phyloP scores from a whole-genome alignment of 2,797 vertebrate species.

The Acanthiza pusilla region DNA sequence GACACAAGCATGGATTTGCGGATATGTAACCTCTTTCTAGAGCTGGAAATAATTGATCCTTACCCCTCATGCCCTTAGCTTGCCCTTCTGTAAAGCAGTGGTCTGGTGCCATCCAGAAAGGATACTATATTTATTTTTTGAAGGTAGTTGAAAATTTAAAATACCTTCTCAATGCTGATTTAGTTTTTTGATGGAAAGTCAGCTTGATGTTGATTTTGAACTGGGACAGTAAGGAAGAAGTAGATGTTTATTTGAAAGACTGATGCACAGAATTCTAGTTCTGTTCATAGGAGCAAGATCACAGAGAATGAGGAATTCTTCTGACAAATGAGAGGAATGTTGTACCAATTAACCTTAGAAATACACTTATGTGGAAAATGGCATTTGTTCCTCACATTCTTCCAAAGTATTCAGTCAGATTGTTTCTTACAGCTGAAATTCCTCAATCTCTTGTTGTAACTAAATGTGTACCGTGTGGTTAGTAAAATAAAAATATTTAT shows the following conservation, averaged over 20 bases:
- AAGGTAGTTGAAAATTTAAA: not conserved
- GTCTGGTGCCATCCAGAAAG: not conserved
- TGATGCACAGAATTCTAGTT: not conserved
- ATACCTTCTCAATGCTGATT: not conserved
- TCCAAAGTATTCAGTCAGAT: not conserved
- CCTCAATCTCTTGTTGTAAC: not conserved
- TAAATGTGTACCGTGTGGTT: not conserved
- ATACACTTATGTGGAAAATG: not conserved
- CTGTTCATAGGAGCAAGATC: not conserved
- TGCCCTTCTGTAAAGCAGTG: not conserved
- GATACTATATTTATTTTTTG: not conserved
- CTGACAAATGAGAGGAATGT: not conserved
- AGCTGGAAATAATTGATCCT: not conserved
- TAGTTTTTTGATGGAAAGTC: not conserved
- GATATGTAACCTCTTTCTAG: not conserved
- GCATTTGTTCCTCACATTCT: not conserved
- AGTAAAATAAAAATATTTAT: not conserved
- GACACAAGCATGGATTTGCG: not conserved
- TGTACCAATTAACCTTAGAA: not conserved
- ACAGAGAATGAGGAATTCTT: not conserved
- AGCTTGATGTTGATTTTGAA: not conserved
- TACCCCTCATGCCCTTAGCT: not conserved
- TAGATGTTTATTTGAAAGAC: not conserved
- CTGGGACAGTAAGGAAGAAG: not conserved
- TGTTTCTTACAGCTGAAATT: slow-evolving; percentile 1